Base-by-base conservation (phyloP, 2,113 vertebrate genomes). In the Trinectes maculatus region DNA sequence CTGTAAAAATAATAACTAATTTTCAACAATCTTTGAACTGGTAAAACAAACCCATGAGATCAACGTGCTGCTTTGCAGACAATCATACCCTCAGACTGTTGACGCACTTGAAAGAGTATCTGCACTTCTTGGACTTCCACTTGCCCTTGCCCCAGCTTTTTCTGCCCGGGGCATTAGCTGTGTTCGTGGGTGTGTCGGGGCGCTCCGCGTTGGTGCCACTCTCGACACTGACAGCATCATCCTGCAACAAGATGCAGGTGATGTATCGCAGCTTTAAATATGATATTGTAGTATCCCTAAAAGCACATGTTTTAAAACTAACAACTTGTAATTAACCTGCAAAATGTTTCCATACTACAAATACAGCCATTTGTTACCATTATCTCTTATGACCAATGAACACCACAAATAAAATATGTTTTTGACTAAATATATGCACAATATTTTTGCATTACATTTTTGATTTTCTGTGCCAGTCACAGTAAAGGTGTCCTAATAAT, bases 51-150 rank as follows among this genome's bases (percentile, higher is more conserved):
- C 13, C 15, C 36, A 39, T 15, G 3, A 5, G 6, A 4, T 6
- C 36, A 1, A 16, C 15, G 18, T 42, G 39, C 39, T 8, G 11
- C 10, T n/a, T 6, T 42, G 3, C 6, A 16, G 4, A 21, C 0
- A 3, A 1, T 56, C 91, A 86, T 89, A 99, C 97, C 94, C 95
- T 95, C 54, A 99, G 89, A 70, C 96, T 98, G 93, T 99, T 99
- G 70, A 99, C 97, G 88, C 98, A 99, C 85, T 98, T 98, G 85
- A 99, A 99, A 54, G 96, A 97, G 71, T 98, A 98, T 94, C 96
- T 95, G 93, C 98, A 98, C 86, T 99, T 99, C 91, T 98, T 99
- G n/a, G 96, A 98, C 79, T 98, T 99, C 96, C 96, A 98, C 78
- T 99, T 99, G 84, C 98, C 98, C 89, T 98, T 99, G 12, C 96